Percentiles rank a stretch among this genome's conserved stretches.
Conservation (phyloP, 2,797 vertebrate species). For the Chaetodon trifasciatus region DNA sequence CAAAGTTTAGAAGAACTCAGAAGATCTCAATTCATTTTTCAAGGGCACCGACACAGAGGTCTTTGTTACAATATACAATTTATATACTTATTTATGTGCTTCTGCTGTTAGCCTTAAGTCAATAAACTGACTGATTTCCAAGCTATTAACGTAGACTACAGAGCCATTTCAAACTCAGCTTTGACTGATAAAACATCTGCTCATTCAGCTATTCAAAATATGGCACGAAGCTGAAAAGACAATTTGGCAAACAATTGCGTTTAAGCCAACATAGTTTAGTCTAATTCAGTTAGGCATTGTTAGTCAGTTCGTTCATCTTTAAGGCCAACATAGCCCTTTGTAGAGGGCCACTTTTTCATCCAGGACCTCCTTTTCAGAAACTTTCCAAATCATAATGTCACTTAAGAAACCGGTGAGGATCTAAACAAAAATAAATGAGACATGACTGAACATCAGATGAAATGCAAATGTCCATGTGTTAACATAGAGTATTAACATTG, state of each 20-base stretch:
- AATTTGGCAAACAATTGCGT: not conserved
- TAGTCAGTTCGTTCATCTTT: not conserved
- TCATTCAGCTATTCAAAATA: not conserved
- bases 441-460: not conserved
- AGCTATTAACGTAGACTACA: not conserved
- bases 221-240: not conserved
- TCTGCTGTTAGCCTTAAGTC: not conserved
- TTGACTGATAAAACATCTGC: not conserved
- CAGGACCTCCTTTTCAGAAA: not conserved
- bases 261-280: not conserved
- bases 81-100: not conserved
- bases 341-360: not conserved
- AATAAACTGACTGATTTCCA: not conserved
- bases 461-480: not conserved
- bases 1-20: not conserved
- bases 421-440: not conserved
- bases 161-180: not conserved
- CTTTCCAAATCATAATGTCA: not conserved
- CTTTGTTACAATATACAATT: not conserved
- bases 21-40: not conserved
- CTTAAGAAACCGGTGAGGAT: not conserved
- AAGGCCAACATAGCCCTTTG: not conserved
- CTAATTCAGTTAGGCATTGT: not conserved
- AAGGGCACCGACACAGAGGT: not conserved
- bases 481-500: not conserved